Evolutionary conservation across 2,797 vertebrate genomes (phyloP), one percentile per base, ranked within the genome.

Genomic region (Anguilla pacifica): DNA sequence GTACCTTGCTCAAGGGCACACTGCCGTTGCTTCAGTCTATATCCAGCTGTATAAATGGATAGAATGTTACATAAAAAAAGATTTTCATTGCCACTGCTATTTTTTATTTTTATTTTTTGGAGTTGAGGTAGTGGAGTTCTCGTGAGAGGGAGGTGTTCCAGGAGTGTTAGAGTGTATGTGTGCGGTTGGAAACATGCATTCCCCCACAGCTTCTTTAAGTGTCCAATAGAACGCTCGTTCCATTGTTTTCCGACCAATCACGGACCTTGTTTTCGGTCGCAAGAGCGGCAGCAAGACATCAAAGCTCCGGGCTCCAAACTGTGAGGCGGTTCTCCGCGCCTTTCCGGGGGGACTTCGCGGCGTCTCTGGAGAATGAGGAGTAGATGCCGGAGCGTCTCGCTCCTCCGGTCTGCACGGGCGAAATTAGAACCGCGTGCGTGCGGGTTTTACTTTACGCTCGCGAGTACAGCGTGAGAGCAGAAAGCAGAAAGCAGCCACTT

Each of bases 351-450:
- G 35, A 35, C 35, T 49, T 49, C 0, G 39, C 2, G 19, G 22
- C 49, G 43, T 81, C 25, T 81, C 39, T 49, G 3, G n/a, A 46
- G 15, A 81, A 17, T 25, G 9, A 57, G 82, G 72, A 87, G 82
- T n/a, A 25, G 83, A 87, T 74, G 43, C 43, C 39, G 17, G 17
- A 84, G 87, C 82, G 61, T 57, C 59, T 84, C 82, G 49, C 86
- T 87, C 77, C 64, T 87, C 77, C 79, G 28, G 25, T 57, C 43
- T 53, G 79, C 81, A 49, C 46, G 67, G 87, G 31, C 31, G 51
- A 74, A 84, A 87, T 87, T 84, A 87, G 87, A 87, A 72, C 83
- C 87, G 43, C 1, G 35, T 35, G 43, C 51, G 64, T 74, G 46
- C 35, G 64, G 64, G 82, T 87, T 83, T 82, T 82, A 46, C 55